Evolutionary conservation across 2,113 vertebrate genomes (phyloP), one percentile per base, ranked within the genome.

Genomic region (Colaptes auratus): DNA sequence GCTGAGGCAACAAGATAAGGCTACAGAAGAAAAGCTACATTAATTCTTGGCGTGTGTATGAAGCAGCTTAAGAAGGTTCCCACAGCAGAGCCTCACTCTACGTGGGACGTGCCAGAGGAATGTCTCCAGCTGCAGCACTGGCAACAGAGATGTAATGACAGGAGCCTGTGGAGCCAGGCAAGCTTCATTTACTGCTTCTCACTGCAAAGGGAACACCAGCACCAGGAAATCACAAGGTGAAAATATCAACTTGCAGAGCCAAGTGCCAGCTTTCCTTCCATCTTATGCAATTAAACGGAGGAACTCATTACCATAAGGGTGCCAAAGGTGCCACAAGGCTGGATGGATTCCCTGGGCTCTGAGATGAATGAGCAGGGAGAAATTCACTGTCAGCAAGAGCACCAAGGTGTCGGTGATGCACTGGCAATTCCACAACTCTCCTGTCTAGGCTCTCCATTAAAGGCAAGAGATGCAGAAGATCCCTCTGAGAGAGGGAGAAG

Each of bases 1-100:
- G 88, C 70, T 86, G 88, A 92, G 44, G 93, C 72, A 42, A 86
- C 93, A 83, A 96, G 90, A 96, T 96, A 96, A 96, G 90, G 48
- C 30, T 60, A 67, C 53, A 78, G 73, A 61, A 96, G 83, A 96
- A 76, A 93, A 72, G 58, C 72, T 86, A 92, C 88, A 92, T 93
- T 95, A 93, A 92, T 90, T 94, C 80, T 92, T 93, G 95, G 80
- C 96, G 92, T n/a, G 23, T 58, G 31, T 33, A 74, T 0, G 61
- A 78, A 67, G 76, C 73, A 75, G 76, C 69, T 91, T 87, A 89
- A 50, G 75, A 85, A 90, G 88, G 83, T 81, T 96, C 83, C 58
- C 83, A 72, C 48, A 91, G 53, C 90, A 95, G 36, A 93, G 76
- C 61, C 65, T 64, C 61, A 27, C 25, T 71, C n/a, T 72, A 9